Percentiles rank a stretch among this genome's conserved stretches.
Conservation (phyloP, 2,888 invertebrate species). For the Drosophila meridiana region DNA sequence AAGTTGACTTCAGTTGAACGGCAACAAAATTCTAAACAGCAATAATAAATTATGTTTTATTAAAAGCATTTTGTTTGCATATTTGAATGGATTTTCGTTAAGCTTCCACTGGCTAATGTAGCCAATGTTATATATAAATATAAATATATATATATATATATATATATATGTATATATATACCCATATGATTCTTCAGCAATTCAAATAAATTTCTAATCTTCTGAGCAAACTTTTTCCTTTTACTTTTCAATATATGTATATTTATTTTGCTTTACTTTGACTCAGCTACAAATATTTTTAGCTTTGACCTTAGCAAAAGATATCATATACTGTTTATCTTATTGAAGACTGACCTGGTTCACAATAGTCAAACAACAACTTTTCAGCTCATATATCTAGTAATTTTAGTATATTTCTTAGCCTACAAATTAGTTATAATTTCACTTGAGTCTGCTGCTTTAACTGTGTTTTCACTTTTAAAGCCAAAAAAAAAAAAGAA, state of each 20-base stretch:
- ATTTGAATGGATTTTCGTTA: not conserved
- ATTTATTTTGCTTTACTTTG: not conserved
- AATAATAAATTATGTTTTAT: conserved; percentile 1
- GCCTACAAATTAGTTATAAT: not conserved
- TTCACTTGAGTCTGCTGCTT: not conserved
- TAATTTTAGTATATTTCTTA: not conserved
- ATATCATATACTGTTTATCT: not conserved
- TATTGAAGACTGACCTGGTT: not conserved
- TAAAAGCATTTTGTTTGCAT: conserved; percentile 9
- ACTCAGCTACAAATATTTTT: not conserved
- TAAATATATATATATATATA: not conserved
- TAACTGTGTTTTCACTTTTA: conserved; percentile 12
- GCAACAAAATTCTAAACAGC: not conserved
- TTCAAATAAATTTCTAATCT: not conserved
- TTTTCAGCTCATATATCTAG: not conserved
- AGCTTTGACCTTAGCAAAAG: not conserved
- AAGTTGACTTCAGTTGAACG: conserved; percentile 13
- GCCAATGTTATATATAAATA: not conserved
- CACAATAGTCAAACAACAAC: not conserved
- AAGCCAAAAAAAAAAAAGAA: conserved; percentile 21
- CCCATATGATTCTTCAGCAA: too few relatives aligned
- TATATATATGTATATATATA: not conserved
- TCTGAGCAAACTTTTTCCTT: not conserved
- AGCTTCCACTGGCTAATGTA: not conserved
- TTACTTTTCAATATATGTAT: not conserved